Base-by-base conservation (phyloP, 2,113 vertebrate genomes). In the Erpornis zantholeuca region DNA sequence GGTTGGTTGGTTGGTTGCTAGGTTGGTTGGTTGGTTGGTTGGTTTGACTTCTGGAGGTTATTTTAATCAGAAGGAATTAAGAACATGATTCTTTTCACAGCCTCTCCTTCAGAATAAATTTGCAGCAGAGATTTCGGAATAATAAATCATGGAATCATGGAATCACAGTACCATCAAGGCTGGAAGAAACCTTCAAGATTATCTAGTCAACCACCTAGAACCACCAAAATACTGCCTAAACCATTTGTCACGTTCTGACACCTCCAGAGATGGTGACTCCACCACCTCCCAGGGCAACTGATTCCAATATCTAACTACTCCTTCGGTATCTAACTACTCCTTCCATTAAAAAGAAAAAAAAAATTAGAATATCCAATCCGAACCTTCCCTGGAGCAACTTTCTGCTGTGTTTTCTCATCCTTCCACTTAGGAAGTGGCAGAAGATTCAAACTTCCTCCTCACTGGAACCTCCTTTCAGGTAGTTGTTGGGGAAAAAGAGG, bases 401-500 rank as follows among this genome's bases (percentile, higher is more conserved):
- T 54, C 27, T 15, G 29, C n/a, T 20, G 47, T 29, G 40, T 87
- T 61, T 11, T 79, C 1, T 0, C 20, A 24, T 54, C 5, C 9
- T 54, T 71, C 31, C 1, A 1, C 35, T 71, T 64, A 25, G 64
- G 21, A 64, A 54, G 21, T 15, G 9, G 16, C 17, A 42, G 27
- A 71, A 56, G 25, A 42, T 47, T 47, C 15, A 31, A 21, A 8
- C 5, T 22, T 49, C 31, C 12, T 22, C 29, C 35, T 27, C 31
- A 42, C 14, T 56, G 22, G 9, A 56, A 33, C 10, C 21, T 57
- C 27, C 8, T 50, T 81, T 81, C 44, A 44, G 27, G 36, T 33
- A 57, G 8, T 0, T 50, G 25, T 23, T 16, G 18, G 25, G 12
- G 6, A 2, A 11, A 59, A 5, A 18, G 14, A 44, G 4, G 7